Base-by-base conservation (phyloP, 1,140 invertebrate genomes). In the Heliothis subflexa region DNA sequence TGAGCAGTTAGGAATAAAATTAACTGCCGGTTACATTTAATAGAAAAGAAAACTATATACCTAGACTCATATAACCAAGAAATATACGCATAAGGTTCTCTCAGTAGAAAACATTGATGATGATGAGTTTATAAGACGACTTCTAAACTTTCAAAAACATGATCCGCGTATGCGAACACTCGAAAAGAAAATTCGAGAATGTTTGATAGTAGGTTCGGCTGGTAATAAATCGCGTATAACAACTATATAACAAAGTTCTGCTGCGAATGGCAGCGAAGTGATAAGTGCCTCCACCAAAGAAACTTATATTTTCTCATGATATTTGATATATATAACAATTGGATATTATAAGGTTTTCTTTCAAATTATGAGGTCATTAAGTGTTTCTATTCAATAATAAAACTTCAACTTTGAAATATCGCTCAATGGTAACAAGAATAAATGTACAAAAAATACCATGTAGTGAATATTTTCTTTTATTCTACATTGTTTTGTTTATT, bases 141-240 rank as follows among this genome's bases (percentile, higher is more conserved):
- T 49, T 49, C 16, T 47, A 13, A 66, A 64, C 40, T 61, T 61
- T 33, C 1, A 55, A 64, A 64, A 18, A 66, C n/a, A 25, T 49
- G 10, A 66, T 9, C 7, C 11, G 14, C 33, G 33, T 40, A 40
- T 40, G 16, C 7, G 5, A 21, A 28, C n/a, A 10, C 9, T n/a
- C 0, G n/a, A 28, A 52, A 52, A 77, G 81, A 86, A 87, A 88
- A 85, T 88, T 83, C 85, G 81, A 74, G 68, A 81, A 79, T 81
- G 68, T 83, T 89, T 83, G 85, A 87, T 82, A 90, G 85, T 84
- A 85, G 21, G 21, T 25, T 25, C 84, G 40, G 33, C 81, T 40
- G 66, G 86, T 79, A 83, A 91, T 91, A 91, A 91, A 91, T 91
- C 83, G 68, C 21, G 78, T 75, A 85, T 87, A 88, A 87, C 87